Percentiles rank a stretch among this genome's conserved stretches.
Conservation (phyloP, 1,140 invertebrate species). For the Mylabris phalerata region DNA sequence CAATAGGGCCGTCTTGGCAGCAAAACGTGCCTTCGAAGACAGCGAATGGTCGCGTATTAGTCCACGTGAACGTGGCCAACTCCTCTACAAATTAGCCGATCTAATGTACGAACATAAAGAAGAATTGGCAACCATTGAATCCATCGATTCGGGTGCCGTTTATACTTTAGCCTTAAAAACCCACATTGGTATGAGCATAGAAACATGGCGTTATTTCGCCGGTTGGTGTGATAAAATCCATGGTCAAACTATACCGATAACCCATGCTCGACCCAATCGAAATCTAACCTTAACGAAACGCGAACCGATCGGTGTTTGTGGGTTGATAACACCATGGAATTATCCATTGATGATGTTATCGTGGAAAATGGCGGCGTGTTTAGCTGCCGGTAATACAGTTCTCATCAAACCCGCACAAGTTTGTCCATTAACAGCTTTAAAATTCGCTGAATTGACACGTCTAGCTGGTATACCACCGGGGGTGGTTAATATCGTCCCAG, state of each 20-base stretch:
- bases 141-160: conserved; percentile 88
- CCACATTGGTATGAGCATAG: conserved; percentile 89
- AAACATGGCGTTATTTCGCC: conserved; percentile 87
- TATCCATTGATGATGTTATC: conserved; percentile 97
- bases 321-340: conserved; percentile 95
- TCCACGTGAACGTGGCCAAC: conserved; percentile 67
- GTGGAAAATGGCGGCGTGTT: conserved; percentile 95
- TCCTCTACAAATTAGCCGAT: conserved; percentile 77
- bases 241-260: conserved; percentile 85
- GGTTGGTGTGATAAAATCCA: conserved; percentile 94
- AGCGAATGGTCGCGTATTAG: conserved; percentile 87
- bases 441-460: conserved; percentile 83
- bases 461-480: conserved; percentile 87
- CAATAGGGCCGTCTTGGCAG: conserved; percentile 77
- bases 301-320: conserved; percentile 90
- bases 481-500: conserved; percentile 90
- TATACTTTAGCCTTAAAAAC: conserved; percentile 93
- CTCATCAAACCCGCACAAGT: conserved; percentile 94
- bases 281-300: conserved; percentile 83
- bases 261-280: conserved; percentile 79
- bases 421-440: conserved; percentile 84
- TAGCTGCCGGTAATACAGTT: conserved; percentile 89
- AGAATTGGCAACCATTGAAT: conserved; percentile 88
- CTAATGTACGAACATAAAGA: conserved; percentile 91
- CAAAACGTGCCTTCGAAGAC: conserved; percentile 77